phyloP scores from a whole-genome alignment of 2,797 vertebrate genomes.

The Coregonus sp. region DNA sequence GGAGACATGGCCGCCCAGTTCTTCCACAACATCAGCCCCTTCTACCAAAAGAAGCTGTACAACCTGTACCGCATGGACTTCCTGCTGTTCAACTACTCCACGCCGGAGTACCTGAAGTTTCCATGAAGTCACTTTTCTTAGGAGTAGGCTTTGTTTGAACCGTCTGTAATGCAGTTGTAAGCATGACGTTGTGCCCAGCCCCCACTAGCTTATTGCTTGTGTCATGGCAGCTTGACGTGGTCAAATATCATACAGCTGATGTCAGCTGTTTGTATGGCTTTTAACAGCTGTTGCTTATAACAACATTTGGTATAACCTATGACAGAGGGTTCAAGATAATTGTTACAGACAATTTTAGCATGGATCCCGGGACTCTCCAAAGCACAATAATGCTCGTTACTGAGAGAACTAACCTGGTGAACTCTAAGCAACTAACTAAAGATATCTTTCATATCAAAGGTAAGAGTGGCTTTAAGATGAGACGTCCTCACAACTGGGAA shows the following conservation, averaged over 20 bases:
- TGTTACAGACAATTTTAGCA: not conserved
- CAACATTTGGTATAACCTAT: not conserved
- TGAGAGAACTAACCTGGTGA: not conserved
- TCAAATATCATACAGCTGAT: not conserved
- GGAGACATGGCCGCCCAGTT: slow-evolving; percentile 80
- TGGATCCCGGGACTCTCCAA: not conserved
- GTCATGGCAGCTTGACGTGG: not conserved
- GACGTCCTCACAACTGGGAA: not conserved
- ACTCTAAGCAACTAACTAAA: slow-evolving; percentile 3
- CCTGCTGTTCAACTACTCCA: slow-evolving; percentile 90
- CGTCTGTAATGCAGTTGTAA: not conserved
- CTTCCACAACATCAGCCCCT: slow-evolving; percentile 86
- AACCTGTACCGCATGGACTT: slow-evolving; percentile 93
- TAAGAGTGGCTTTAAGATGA: slow-evolving; percentile 18
- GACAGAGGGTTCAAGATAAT: slow-evolving; percentile 2
- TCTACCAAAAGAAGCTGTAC: slow-evolving; percentile 90
- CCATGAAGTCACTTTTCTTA: slow-evolving; percentile 64
- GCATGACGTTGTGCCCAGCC: not conserved
- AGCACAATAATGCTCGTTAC: not conserved
- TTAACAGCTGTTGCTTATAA: slow-evolving; percentile 1
- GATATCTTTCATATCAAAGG: slow-evolving; percentile 1
- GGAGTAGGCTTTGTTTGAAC: not conserved
- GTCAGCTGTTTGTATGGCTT: not conserved
- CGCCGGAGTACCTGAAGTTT: slow-evolving; percentile 84
- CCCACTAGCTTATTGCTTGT: not conserved